Evolutionary conservation across 2,797 vertebrate genomes (phyloP), one percentile per base, ranked within the genome.

Genomic region (Danio aesculapii): DNA sequence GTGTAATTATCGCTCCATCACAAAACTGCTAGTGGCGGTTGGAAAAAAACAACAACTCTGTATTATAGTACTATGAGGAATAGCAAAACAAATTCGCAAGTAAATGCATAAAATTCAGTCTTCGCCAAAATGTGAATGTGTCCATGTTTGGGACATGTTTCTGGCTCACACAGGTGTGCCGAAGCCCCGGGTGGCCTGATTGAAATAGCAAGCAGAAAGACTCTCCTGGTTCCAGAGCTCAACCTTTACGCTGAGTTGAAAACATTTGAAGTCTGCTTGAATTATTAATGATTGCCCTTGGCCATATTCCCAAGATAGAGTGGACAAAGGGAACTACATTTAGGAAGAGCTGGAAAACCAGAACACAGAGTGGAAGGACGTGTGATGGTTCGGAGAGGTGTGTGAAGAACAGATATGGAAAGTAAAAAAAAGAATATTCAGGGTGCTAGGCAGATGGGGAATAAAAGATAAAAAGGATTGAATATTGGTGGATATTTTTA

Each of bases 241-340:
- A 81, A 67, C 79, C 70, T 81, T 81, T 74, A 43, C 21, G 10
- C 52, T 50, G 49, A 80, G 70, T 43, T 58, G 70, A 74, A 81
- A 81, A 74, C 79, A 74, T 81, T 74, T 81, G 79, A 67, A 74
- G 70, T 59, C 70, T 49, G 2, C 52, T 59, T 81, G 70, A 73
- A 81, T 74, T 81, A 81, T 74, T 81, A 81, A 81, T 74, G 61
- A 21, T 7, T 41, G 70, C 70, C 79, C 70, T 57, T 73, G 79
- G 79, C 61, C 62, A 73, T 81, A 74, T 81, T 81, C 62, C 61
- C 70, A 81, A 67, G 62, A 74, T 57, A 66, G 69, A 80, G 69
- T 67, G 62, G 70, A 74, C 79, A 74, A 81, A 74, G 46, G 79
- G 13, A 74, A 50, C 70, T 67, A 14, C 21, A 58, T 74, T 80